Conservation (phyloP, 2,888 invertebrate genomes). For the Cerceris ruficornis region DNA sequence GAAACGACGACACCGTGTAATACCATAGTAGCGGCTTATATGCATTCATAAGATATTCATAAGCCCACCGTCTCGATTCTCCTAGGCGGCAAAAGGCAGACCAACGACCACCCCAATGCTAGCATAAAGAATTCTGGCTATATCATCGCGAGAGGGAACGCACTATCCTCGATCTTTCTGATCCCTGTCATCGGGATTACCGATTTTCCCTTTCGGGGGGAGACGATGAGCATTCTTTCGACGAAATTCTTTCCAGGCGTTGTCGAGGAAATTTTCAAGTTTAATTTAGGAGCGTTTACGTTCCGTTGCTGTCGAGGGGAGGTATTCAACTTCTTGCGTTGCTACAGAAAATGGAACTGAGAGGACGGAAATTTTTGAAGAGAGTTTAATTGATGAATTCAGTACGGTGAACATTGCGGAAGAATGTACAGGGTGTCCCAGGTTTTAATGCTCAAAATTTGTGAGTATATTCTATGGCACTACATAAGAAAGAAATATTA, state of each 20-base stretch:
- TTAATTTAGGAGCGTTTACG: no score
- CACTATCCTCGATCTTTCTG: neutral
- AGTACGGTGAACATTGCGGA: no score
- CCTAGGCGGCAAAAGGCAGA: constrained; percentile 53
- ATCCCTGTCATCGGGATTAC: neutral
- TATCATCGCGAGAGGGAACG: constrained; percentile 5
- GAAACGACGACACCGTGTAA: constrained; percentile 67
- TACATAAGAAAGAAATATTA: no score
- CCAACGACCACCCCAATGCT: constrained; percentile 40
- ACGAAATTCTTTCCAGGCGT: neutral
- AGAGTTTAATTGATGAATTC: no score
- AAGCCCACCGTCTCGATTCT: constrained; percentile 61
- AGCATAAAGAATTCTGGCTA: constrained; percentile 47
- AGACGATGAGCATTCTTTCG: neutral
- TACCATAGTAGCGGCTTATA: constrained; percentile 67
- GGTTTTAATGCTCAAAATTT: no score
- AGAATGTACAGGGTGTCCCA: no score
- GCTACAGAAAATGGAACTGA: no score
- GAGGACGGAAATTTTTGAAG: no score
- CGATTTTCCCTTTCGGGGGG: neutral
- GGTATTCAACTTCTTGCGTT: no score
- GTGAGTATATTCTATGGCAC: no score
- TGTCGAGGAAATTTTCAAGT: neutral
- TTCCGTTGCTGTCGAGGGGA: no score
- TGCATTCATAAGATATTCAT: constrained; percentile 76